Percentiles rank a stretch among this genome's conserved stretches.
Conservation (phyloP, 2,888 invertebrate genomes). For the Sarcophaga rosellei region DNA sequence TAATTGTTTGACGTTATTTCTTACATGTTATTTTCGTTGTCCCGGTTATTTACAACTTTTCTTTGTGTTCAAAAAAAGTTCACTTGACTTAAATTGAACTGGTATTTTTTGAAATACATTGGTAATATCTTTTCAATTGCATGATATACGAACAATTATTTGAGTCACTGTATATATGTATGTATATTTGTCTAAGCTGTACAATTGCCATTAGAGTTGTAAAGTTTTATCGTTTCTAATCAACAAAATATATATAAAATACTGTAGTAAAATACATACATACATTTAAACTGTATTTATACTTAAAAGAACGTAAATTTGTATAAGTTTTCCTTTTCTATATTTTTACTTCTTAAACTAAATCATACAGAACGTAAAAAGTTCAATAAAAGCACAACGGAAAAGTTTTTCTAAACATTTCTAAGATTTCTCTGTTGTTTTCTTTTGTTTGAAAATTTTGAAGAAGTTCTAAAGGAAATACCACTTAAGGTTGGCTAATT, state of each 20-base stretch:
- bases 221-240: slow-evolving; percentile 65
- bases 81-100: neutral
- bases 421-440: slow-evolving; percentile 32
- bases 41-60: no score
- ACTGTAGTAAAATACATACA: slow-evolving; percentile 24
- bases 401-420: slow-evolving; percentile 43
- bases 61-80: neutral
- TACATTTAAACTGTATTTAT: neutral
- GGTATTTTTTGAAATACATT: no score
- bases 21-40: no score
- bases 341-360: slow-evolving; percentile 28
- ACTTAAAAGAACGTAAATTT: neutral
- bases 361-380: slow-evolving; percentile 47
- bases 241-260: slow-evolving; percentile 65
- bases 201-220: slow-evolving; percentile 49
- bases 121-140: no score
- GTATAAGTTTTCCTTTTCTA: slow-evolving; percentile 6
- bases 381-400: slow-evolving; percentile 13
- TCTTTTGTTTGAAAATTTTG: slow-evolving; percentile 21
- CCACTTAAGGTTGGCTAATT: no score
- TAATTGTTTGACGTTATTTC: no score
- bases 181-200: slow-evolving; percentile 33
- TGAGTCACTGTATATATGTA: neutral
- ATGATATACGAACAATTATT: no score
- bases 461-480: neutral